These are phyloP conservation scores for Hemitrygon akajei DNA, from an alignment of 2,797 vertebrate genomes.

Conservation along the genomic window DNA sequence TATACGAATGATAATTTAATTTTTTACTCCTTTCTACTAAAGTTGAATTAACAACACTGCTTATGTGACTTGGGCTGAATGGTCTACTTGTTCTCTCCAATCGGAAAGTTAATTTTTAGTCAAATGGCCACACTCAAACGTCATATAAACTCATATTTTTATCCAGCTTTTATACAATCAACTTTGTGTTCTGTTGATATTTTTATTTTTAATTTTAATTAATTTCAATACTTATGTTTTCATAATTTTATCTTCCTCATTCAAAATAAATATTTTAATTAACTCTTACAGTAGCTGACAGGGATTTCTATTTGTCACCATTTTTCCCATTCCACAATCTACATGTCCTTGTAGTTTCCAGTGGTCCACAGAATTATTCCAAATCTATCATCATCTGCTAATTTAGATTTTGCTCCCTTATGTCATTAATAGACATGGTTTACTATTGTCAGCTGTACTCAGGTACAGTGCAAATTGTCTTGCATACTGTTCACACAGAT, in stretches of 20 bases:
- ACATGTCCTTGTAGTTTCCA: not conserved
- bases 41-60: not conserved
- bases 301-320: not conserved
- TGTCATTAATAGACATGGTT: not conserved
- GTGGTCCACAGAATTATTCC: not conserved
- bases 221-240: too few species aligned
- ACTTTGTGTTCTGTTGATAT: too few species aligned
- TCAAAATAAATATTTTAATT: not conserved
- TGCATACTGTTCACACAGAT: too few species aligned
- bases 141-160: too few species aligned
- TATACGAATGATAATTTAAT: slow-evolving; percentile 25
- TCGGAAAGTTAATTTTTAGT: not conserved
- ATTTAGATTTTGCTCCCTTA: not conserved
- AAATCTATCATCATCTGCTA: not conserved
- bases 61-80: not conserved
- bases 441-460: too few species aligned
- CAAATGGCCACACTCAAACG: not conserved
- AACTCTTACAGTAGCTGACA: not conserved
- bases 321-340: not conserved
- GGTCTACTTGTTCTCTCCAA: not conserved
- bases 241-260: too few species aligned
- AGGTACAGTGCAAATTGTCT: too few species aligned
- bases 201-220: too few species aligned
- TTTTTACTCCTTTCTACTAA: not conserved
- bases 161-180: not conserved